Conservation (phyloP, 2,888 invertebrate species). For the Nysson spinosus region DNA sequence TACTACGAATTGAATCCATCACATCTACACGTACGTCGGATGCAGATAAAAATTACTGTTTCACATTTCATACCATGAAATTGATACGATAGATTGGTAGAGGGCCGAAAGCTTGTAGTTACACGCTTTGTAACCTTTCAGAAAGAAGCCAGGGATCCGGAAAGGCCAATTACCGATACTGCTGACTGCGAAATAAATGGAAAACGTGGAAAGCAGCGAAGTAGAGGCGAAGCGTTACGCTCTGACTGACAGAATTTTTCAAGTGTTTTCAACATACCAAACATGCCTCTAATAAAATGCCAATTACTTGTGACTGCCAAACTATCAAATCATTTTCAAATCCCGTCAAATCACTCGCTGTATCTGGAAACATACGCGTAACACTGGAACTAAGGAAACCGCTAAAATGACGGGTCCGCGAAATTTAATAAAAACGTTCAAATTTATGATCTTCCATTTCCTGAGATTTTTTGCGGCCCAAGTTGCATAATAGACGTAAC, state of each 20-base stretch:
- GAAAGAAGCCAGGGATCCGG: slow-evolving; percentile 29
- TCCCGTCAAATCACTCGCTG: too few relatives aligned
- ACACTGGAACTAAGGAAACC: too few relatives aligned
- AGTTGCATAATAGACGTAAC: too few relatives aligned
- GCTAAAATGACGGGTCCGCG: too few relatives aligned
- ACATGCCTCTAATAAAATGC: slow-evolving; percentile 21
- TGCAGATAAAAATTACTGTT: not conserved
- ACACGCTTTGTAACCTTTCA: slow-evolving; percentile 23
- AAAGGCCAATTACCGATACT: slow-evolving; percentile 53
- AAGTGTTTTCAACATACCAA: slow-evolving; percentile 33
- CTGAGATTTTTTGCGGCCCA: too few relatives aligned
- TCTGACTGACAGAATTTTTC: slow-evolving; percentile 51
- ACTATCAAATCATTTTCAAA: slow-evolving; percentile 27
- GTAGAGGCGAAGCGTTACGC: slow-evolving; percentile 24
- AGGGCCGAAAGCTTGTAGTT: slow-evolving; percentile 10
- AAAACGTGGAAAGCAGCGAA: slow-evolving; percentile 26
- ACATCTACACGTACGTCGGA: not conserved
- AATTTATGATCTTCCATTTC: too few relatives aligned
- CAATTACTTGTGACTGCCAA: slow-evolving; percentile 19
- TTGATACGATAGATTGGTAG: not conserved
- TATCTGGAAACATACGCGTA: too few relatives aligned
- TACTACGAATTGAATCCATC: not conserved
- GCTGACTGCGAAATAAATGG: slow-evolving; percentile 51
- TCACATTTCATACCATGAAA: not conserved
- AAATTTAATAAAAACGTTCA: too few relatives aligned